Evolutionary conservation across 1,140 invertebrate genomes (phyloP).

Genomic region (Megalonaias nervosa): DNA sequence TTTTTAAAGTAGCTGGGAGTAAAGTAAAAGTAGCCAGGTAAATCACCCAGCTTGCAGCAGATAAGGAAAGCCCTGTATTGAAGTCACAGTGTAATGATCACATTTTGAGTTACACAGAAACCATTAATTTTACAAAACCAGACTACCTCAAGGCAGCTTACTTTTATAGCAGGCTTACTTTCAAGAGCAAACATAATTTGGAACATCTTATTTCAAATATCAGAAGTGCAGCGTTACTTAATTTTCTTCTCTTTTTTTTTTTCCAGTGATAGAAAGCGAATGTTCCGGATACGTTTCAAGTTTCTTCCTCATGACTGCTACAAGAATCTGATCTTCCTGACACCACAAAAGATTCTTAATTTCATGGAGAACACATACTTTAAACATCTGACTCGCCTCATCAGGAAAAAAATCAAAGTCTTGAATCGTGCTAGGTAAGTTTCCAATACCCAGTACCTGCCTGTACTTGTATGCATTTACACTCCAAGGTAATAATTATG

Average conservation of each 20-base stretch:
- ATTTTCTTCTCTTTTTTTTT: slow-evolving; percentile 5
- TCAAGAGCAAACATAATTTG: neutral
- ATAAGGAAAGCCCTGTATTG: too few species aligned
- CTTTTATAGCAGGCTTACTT: neutral
- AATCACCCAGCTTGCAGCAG: too few species aligned
- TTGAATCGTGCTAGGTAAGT: slow-evolving; percentile 37
- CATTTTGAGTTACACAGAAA: too few species aligned
- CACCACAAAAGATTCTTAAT: slow-evolving; percentile 77
- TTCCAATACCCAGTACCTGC: neutral
- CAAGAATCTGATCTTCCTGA: slow-evolving; percentile 80
- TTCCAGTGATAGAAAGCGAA: slow-evolving; percentile 49
- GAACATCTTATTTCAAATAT: neutral
- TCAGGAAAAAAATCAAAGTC: slow-evolving; percentile 58
- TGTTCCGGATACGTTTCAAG: slow-evolving; percentile 74
- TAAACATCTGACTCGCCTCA: slow-evolving; percentile 52
- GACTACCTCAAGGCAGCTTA: neutral
- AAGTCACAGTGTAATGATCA: too few species aligned
- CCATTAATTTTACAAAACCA: neutral
- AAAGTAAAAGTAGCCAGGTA: too few species aligned
- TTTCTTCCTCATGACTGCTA: slow-evolving; percentile 84
- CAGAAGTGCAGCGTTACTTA: neutral
- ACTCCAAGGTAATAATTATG: slow-evolving; percentile 5
- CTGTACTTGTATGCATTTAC: neutral
- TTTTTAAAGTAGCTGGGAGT: too few species aligned
- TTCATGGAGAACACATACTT: slow-evolving; percentile 73